Conservation (phyloP, 1,140 invertebrate genomes). For the Panagrolaimus sp. region DNA sequence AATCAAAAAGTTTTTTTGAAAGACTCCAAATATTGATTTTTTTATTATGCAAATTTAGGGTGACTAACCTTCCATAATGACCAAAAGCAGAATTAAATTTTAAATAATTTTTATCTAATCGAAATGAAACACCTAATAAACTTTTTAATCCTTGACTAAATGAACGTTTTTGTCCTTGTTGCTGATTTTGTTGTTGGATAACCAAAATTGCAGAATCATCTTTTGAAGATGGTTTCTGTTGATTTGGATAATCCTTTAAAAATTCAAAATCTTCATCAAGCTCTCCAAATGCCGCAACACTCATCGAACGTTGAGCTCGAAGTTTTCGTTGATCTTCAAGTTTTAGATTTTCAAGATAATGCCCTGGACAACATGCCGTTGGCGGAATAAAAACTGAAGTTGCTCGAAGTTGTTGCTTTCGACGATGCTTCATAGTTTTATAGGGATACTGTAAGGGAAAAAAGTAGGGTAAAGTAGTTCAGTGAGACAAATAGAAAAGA, state of each 20-base stretch:
- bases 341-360: constrained; percentile 8
- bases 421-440: neutral
- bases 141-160: neutral
- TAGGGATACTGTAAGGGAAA: neutral
- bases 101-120: constrained; percentile 37
- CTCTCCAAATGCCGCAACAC: constrained; percentile 4
- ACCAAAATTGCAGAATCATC: too few species aligned
- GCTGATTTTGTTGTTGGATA: too few species aligned
- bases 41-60: too few species aligned
- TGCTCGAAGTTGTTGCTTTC: neutral
- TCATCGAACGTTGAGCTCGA: neutral
- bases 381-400: neutral
- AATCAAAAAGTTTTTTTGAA: too few species aligned
- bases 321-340: neutral
- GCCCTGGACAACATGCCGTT: constrained; percentile 8
- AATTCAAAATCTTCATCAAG: constrained; percentile 11
- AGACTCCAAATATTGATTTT: constrained; percentile 21
- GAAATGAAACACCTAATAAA: neutral
- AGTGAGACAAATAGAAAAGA: too few species aligned
- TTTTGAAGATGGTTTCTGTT: neutral
- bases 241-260: neutral
- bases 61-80: constrained; percentile 36
- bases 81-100: constrained; percentile 32
- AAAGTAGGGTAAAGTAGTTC: too few species aligned
- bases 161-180: too few species aligned